Conservation (phyloP, 1,140 invertebrate species). For the Brachionus plicatilis region DNA sequence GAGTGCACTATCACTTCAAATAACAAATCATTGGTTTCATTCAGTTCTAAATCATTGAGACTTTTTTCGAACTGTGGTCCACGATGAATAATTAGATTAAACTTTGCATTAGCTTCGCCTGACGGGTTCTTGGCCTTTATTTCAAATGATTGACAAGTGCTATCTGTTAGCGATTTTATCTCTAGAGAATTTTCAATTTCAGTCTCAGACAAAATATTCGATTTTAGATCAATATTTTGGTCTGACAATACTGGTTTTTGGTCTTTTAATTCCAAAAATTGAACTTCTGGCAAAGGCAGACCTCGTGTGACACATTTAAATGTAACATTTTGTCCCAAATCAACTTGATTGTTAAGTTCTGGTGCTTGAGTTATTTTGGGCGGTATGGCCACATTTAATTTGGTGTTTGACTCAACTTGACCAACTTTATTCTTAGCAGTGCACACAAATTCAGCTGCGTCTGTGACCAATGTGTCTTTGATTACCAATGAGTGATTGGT, state of each 20-base stretch:
- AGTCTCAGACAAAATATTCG: background rate
- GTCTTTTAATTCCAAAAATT: background rate
- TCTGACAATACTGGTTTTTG: background rate
- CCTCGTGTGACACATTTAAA: background rate
- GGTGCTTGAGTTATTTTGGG: background rate
- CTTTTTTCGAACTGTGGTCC: background rate
- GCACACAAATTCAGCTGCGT: constrained; percentile 39
- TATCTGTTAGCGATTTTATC: background rate
- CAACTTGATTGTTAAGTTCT: background rate
- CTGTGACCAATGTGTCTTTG: constrained; percentile 40
- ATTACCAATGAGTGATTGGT: background rate
- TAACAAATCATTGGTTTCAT: background rate
- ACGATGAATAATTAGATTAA: background rate
- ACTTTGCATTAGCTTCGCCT: background rate
- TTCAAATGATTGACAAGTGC: background rate
- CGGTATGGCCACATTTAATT: constrained; percentile 46
- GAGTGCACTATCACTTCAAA: background rate
- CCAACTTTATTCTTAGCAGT: constrained; percentile 79
- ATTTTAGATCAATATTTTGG: background rate
- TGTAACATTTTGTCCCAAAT: background rate
- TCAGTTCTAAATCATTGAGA: background rate
- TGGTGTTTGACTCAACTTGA: constrained; percentile 64
- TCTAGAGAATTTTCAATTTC: background rate
- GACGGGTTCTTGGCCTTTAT: constrained; percentile 3
- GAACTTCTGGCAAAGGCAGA: background rate